Evolutionary conservation across 2,797 vertebrate species (phyloP).

Genomic region (Chromobotia macracanthus): DNA sequence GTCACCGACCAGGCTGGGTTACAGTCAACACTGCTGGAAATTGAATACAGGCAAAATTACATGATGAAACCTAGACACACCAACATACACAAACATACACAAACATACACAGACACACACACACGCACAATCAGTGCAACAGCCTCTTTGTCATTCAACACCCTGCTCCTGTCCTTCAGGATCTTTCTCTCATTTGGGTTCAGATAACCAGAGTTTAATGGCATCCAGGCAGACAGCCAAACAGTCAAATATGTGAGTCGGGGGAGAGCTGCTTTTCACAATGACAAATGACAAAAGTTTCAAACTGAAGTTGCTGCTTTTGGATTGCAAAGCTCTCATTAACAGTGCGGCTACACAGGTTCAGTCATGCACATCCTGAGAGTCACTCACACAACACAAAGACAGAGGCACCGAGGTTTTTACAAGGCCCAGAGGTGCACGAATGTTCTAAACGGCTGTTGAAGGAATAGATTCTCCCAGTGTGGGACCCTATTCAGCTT

Average conservation of each 20-base stretch:
- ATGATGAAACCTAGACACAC: no score
- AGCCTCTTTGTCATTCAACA: constrained; percentile 56
- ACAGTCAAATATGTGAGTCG: constrained; percentile 59
- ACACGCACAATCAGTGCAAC: constrained; percentile 44
- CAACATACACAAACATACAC: no score
- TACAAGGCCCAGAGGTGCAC: neutral
- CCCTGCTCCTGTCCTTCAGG: constrained; percentile 57
- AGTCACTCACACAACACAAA: constrained; percentile 39
- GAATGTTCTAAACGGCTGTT: neutral
- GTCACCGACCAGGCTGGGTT: constrained; percentile 36
- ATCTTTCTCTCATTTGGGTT: constrained; percentile 65
- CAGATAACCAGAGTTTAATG: constrained; percentile 63
- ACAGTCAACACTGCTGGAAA: constrained; percentile 45
- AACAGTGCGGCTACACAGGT: constrained; percentile 47
- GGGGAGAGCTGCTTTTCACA: constrained; percentile 63
- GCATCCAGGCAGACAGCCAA: constrained; percentile 66
- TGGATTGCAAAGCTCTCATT: constrained; percentile 65
- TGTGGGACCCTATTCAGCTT: no score
- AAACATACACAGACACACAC: constrained; percentile 33
- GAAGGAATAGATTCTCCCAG: no score
- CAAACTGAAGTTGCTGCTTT: constrained; percentile 62
- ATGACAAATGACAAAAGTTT: constrained; percentile 70
- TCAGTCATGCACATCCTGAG: constrained; percentile 60
- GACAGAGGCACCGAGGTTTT: constrained; percentile 11
- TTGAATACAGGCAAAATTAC: constrained; percentile 23